These are phyloP conservation scores for Sarcophaga caerulescens DNA, from an alignment of 2,888 invertebrate genomes.

Conservation along the genomic window DNA sequence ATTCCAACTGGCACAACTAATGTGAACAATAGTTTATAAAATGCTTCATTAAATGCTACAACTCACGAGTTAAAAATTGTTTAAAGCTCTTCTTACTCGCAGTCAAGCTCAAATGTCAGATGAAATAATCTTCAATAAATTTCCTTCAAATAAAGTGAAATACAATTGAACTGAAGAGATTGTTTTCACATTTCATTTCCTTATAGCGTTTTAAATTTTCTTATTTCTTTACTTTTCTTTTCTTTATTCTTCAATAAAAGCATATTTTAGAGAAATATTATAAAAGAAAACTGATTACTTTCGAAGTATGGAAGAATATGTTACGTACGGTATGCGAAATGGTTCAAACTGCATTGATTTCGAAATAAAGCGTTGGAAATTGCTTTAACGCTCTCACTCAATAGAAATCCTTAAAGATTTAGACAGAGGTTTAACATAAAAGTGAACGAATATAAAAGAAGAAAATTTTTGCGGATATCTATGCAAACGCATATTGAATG, in stretches of 20 bases:
- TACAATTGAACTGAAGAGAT: slow-evolving; percentile 20
- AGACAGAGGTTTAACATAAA: slow-evolving; percentile 12
- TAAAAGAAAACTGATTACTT: slow-evolving; percentile 12
- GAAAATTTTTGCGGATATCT: neutral
- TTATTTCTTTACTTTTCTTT: neutral
- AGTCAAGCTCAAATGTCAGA: neutral
- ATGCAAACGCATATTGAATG: neutral
- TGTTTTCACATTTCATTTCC: neutral
- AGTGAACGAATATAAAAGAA: neutral
- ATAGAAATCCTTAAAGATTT: slow-evolving; percentile 32
- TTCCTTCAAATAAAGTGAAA: slow-evolving; percentile 19
- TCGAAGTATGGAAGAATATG: slow-evolving; percentile 23
- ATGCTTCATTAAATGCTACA: neutral
- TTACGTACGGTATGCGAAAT: slow-evolving; percentile 20
- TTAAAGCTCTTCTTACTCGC: neutral
- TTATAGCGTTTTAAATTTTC: neutral
- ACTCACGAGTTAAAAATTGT: neutral
- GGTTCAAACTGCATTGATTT: neutral
- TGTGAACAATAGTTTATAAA: neutral
- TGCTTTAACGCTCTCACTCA: slow-evolving; percentile 2
- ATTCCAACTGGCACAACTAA: too few species aligned
- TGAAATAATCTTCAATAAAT: slow-evolving; percentile 32
- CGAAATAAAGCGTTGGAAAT: neutral
- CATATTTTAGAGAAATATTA: slow-evolving; percentile 8
- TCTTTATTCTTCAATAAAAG: neutral